phyloP scores from a whole-genome alignment of 2,113 vertebrate species.

The Dascyllus trimaculatus region DNA sequence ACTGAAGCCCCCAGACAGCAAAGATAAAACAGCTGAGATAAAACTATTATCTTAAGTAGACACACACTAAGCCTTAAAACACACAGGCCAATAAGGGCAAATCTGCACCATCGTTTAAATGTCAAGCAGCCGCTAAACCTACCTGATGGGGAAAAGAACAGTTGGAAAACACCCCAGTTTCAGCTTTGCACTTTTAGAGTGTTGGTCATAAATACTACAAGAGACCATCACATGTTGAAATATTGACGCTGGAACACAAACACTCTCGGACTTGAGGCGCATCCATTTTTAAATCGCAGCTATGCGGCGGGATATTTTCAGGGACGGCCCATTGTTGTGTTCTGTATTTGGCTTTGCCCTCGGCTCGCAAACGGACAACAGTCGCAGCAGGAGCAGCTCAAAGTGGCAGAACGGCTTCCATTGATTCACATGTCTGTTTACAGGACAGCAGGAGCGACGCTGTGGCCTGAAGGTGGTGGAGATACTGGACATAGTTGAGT shows the following conservation, averaged over 20 bases:
- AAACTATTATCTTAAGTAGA: background rate
- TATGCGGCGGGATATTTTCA: constrained; percentile 1
- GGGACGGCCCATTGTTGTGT: background rate
- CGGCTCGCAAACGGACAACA: too few species aligned
- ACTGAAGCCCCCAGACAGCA: background rate
- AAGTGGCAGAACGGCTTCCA: too few species aligned
- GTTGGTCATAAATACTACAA: too few species aligned
- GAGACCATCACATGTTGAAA: too few species aligned
- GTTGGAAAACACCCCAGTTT: background rate
- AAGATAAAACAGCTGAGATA: constrained; percentile 2
- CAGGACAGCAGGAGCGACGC: too few species aligned
- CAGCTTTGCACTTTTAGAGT: too few species aligned
- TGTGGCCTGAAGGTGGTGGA: background rate
- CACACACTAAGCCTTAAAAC: background rate
- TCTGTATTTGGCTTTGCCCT: background rate
- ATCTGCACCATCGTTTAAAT: background rate
- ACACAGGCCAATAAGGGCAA: background rate
- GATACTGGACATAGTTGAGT: background rate
- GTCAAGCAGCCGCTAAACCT: background rate
- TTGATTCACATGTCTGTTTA: too few species aligned
- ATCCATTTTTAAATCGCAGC: constrained; percentile 3
- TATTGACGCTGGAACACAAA: too few species aligned
- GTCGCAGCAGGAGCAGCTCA: too few species aligned
- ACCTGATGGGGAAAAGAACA: background rate
- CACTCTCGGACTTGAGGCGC: background rate